Conservation (phyloP, 2,888 invertebrate genomes). For the Ennomos quercinarius region DNA sequence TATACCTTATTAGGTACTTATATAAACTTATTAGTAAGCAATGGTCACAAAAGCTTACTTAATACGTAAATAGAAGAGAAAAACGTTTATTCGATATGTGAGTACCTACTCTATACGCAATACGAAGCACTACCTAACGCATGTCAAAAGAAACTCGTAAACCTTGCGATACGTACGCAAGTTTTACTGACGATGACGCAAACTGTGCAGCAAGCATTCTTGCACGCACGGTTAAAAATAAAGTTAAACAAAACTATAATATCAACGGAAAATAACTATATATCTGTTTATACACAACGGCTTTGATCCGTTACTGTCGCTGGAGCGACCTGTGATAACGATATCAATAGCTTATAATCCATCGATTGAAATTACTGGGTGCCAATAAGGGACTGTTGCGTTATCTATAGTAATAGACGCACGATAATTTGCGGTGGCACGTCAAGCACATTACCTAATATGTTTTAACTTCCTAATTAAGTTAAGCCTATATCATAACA, state of each 20-base stretch:
- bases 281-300: conserved; percentile 16
- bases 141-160: no score
- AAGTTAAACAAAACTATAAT: conserved; percentile 4
- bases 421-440: neutral
- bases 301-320: conserved; percentile 14
- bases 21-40: no score
- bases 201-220: neutral
- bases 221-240: conserved; percentile 10
- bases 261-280: conserved; percentile 21
- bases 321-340: conserved; percentile 7
- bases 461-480: no score
- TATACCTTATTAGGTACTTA: no score
- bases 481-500: no score
- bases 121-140: no score
- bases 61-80: no score
- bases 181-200: conserved; percentile 5
- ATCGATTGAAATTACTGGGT: conserved; percentile 19
- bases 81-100: no score
- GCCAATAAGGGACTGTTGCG: conserved; percentile 1
- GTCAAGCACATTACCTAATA: no score
- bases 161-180: no score
- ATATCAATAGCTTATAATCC: conserved; percentile 6
- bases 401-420: conserved; percentile 6
- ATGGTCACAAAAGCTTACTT: no score
- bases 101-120: no score